These are phyloP conservation scores for Oryzaephilus surinamensis DNA, from an alignment of 1,140 invertebrate species.

Conservation along the genomic window DNA sequence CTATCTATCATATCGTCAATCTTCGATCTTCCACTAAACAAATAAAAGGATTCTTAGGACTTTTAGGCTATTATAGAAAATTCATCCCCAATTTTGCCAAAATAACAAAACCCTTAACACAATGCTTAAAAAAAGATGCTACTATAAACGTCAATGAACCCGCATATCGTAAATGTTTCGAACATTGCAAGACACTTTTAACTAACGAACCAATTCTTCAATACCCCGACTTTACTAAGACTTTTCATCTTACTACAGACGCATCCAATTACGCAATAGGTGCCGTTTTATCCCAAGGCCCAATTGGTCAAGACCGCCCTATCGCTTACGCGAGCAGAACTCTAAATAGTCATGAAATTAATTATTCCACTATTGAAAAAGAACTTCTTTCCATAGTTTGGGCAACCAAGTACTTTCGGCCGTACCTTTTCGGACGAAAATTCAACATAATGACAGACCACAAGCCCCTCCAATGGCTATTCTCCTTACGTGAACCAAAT, in stretches of 20 bases:
- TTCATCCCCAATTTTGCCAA: too few species aligned
- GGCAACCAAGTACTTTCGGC: constrained; percentile 35
- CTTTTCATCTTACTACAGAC: constrained; percentile 31
- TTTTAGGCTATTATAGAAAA: too few species aligned
- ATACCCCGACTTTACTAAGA: constrained; percentile 25
- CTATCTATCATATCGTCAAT: constrained; percentile 18
- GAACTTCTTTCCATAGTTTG: constrained; percentile 41
- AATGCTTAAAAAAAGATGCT: too few species aligned
- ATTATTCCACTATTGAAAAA: constrained; percentile 33
- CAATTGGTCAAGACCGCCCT: constrained; percentile 14
- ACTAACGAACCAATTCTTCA: constrained; percentile 33
- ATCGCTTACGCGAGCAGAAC: constrained; percentile 18
- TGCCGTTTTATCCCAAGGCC: constrained; percentile 18
- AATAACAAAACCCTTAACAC: too few species aligned
- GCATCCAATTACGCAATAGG: constrained; percentile 28
- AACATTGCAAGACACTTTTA: constrained; percentile 28
- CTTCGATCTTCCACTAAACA: constrained; percentile 25
- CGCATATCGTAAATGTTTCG: too few species aligned
- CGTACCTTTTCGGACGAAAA: constrained; percentile 29
- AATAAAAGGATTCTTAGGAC: too few species aligned
- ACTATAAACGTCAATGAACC: too few species aligned
- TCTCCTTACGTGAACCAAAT: constrained; percentile 3
- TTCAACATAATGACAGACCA: neutral
- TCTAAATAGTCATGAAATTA: constrained; percentile 14
- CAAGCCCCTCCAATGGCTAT: constrained; percentile 1